Evolutionary conservation across 1,140 invertebrate genomes (phyloP), one percentile per base, ranked within the genome.

Genomic region (Tyrophagus putrescentiae): DNA sequence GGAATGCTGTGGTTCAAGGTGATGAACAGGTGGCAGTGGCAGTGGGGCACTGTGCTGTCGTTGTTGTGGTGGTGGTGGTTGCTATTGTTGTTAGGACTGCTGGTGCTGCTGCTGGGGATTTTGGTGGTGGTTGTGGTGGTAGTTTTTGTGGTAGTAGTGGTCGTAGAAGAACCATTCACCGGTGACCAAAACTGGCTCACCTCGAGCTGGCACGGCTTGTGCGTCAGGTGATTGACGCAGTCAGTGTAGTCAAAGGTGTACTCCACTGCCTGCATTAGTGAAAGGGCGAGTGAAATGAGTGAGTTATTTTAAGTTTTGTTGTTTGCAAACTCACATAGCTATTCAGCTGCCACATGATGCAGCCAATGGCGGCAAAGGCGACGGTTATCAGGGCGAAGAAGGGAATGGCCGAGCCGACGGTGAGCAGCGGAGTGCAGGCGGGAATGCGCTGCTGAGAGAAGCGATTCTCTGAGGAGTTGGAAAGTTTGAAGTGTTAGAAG

Each of bases 321-420:
- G n/a, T n/a, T n/a, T n/a, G n/a, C n/a, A n/a, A n/a, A n/a, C n/a
- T n/a, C n/a, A n/a, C n/a, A n/a, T n/a, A n/a, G n/a, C 60, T 32
- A 60, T 58, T 53, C 50, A 25, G 7, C 32, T 23, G 13, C 11
- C 4, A 7, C 18, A 42, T 21, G 9, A 31, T 29, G 16, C 11
- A 4, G 7, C 56, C 36, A 16, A 23, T 64, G 18, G 11, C 50
- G 5, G 6, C 5, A 48, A 9, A 57, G 32, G 7, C 7, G 44
- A 97, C 83, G n/a, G 94, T 93, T 69, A 98, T 91, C 4, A 92
- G 82, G 72, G 98, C 94, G 71, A 98, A 50, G 13, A n/a, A 16
- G 16, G 45, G 45, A 16, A 50, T 50, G 25, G 11, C 27, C 31
- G 45, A n/a, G 16, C 45, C 45, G 21, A 50, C 45, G 13, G 45